A percentile compares a stretch with the other conserved stretches of the same genome.
Conservation (phyloP, 2,797 vertebrate species). For the Calcarius lapponicus region DNA sequence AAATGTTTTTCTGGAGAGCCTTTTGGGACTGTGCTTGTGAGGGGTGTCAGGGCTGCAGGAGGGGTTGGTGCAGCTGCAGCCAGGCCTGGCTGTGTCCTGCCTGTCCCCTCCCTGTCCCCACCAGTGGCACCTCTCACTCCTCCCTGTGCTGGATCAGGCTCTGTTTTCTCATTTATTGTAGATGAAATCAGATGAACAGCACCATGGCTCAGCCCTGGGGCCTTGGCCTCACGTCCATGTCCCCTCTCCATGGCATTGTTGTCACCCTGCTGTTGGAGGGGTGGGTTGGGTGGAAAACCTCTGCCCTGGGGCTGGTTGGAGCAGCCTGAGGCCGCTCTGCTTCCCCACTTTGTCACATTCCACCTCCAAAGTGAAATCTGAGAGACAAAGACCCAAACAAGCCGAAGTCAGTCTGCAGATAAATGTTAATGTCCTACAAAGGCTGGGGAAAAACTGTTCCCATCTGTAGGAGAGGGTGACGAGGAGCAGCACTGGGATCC, state of each 20-base stretch:
- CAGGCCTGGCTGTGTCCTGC: background rate
- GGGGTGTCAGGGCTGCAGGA: background rate
- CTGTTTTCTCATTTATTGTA: background rate
- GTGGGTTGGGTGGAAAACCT: accelerated
- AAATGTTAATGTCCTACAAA: background rate
- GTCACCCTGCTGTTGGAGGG: background rate
- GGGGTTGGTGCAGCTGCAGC: background rate
- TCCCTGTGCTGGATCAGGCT: accelerated
- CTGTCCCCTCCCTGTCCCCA: background rate
- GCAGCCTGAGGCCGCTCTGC: background rate
- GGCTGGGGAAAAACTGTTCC: background rate
- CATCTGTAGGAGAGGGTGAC: background rate
- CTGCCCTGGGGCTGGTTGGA: background rate
- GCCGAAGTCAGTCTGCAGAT: no score
- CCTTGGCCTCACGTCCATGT: accelerated
- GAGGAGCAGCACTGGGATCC: background rate
- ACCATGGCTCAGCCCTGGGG: background rate
- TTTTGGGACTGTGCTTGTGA: accelerated
- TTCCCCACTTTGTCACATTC: background rate
- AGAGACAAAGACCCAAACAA: background rate
- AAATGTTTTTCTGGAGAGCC: background rate
- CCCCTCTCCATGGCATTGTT: accelerated
- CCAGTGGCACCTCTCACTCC: background rate
- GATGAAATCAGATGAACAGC: accelerated
- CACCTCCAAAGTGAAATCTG: background rate